These are phyloP conservation scores for Sphaerodactylus townsendi DNA, from an alignment of 2,113 vertebrate species.

Conservation along the genomic window DNA sequence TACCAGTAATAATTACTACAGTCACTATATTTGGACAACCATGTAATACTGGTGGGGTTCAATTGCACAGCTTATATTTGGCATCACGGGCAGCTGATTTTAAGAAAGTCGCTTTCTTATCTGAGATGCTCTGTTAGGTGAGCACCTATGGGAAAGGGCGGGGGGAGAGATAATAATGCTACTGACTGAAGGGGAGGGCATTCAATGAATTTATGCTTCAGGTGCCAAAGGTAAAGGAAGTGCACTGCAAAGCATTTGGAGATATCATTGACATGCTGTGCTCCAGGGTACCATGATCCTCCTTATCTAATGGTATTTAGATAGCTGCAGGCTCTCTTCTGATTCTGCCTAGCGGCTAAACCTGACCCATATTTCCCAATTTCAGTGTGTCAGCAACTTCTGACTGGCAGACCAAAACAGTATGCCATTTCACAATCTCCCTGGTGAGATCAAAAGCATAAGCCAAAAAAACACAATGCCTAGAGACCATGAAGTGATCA, in stretches of 20 bases:
- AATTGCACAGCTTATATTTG: not conserved
- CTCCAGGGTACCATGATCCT: constrained; percentile 10
- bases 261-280: not conserved
- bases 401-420: not conserved
- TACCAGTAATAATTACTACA: not conserved
- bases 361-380: constrained; percentile 7
- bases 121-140: not conserved
- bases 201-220: not conserved
- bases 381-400: not conserved
- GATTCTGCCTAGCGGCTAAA: constrained; percentile 8
- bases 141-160: not conserved
- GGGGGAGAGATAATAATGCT: not conserved
- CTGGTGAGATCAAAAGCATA: not conserved
- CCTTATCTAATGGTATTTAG: constrained; percentile 4
- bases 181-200: not conserved
- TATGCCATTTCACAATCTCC: not conserved
- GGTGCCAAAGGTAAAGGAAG: constrained; percentile 2
- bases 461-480: not conserved
- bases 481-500: not conserved
- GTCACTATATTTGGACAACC: not conserved
- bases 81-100: not conserved
- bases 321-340: constrained; percentile 12
- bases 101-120: not conserved
- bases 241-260: not conserved
- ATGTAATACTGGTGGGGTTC: not conserved